Evolutionary conservation across 2,888 invertebrate species (phyloP).

Genomic region (Colletes collaris): DNA sequence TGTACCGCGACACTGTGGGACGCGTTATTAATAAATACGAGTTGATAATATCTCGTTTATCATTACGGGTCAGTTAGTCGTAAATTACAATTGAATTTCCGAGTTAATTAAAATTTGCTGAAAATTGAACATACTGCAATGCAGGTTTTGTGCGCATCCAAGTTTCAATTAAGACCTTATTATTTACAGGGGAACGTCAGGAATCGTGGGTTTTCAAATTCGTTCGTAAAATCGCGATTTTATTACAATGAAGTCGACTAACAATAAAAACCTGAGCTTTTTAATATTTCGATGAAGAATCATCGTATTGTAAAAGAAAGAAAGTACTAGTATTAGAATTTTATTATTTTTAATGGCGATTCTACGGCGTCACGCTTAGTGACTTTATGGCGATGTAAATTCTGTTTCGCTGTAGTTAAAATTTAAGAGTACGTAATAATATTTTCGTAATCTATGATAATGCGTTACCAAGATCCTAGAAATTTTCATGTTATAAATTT

Average conservation of each 20-base stretch:
- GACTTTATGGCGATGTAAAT: background rate
- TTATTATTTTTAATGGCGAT: background rate
- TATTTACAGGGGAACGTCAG: background rate
- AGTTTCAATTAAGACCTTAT: background rate
- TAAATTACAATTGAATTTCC: conserved; percentile 7
- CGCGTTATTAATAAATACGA: conserved; percentile 11
- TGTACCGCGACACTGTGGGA: too few species aligned
- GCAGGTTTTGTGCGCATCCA: background rate
- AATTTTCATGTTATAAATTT: conserved; percentile 9
- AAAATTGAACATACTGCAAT: background rate
- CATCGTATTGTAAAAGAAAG: too few species aligned
- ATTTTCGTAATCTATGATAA: background rate
- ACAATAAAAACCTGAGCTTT: too few species aligned
- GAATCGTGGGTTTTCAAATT: background rate
- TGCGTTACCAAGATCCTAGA: background rate
- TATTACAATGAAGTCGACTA: too few species aligned
- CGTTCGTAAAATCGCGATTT: too few species aligned
- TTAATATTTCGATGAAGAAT: too few species aligned
- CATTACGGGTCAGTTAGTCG: background rate
- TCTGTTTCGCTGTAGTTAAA: background rate
- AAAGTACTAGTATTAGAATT: background rate
- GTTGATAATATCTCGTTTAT: conserved; percentile 7
- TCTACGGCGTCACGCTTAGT: background rate
- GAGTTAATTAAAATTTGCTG: conserved; percentile 23
- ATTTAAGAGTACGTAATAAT: background rate